Evolutionary conservation across 2,888 invertebrate genomes (phyloP), one percentile per base, ranked within the genome.

Genomic region (Endomychus coccineus): DNA sequence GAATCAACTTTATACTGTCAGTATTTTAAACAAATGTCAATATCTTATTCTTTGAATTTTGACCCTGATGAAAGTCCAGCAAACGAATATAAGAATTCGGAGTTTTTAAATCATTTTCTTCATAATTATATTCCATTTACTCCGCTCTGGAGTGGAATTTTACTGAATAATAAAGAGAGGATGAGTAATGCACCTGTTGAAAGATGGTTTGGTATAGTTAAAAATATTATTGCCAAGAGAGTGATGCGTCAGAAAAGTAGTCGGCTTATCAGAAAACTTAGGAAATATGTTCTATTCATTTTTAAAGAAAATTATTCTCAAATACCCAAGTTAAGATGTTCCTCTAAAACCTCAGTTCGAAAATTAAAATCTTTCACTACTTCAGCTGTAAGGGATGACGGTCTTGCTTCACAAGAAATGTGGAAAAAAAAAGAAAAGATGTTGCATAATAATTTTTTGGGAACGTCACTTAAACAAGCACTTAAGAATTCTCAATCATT

Each of bases 71-170:
- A n/a, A n/a, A n/a, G n/a, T n/a, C n/a, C n/a, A n/a, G n/a, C n/a
- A n/a, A n/a, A n/a, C n/a, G n/a, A 23, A 23, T 23, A 10, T 24
- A 24, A 24, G n/a, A 24, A 24, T n/a, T 9, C 4, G 24, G 24
- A 24, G 10, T 24, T 3, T 24, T 24, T 24, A 5, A 2, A 24
- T 11, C 24, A 24, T 24, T 24, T 3, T 2, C n/a, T n/a, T n/a
- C n/a, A n/a, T n/a, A n/a, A n/a, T n/a, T n/a, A n/a, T n/a, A 24
- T 24, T 24, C 24, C 24, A 4, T 24, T 24, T 24, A 11, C 24
- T 9, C 24, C 24, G 2, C 24, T 24, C 24, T 2, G 3, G 24
- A 24, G 24, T 24, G 24, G 24, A 24, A 4, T 24, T 24, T 24
- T 24, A 24, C 4, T 24, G 24, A 24, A 9, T 24, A 9, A 24